Evolutionary conservation across 2,113 vertebrate species (phyloP), one percentile per base, ranked within the genome.

Genomic region (Corynorhinus townsendii): DNA sequence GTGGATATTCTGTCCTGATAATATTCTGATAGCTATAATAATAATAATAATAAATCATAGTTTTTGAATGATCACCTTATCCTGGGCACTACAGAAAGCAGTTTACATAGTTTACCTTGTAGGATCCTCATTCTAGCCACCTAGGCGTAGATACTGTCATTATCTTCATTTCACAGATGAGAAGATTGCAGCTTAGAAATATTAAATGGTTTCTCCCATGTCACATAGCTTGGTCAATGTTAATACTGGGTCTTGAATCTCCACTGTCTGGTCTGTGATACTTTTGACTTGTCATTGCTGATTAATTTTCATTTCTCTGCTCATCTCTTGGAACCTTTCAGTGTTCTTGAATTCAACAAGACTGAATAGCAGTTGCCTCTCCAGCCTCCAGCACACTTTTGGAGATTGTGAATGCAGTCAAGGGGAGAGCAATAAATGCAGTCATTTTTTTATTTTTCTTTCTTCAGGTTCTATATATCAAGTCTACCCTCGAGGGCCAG

Each of bases 161-260:
- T 45, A 11, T 15, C 59, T 69, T 64, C 64, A 19, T 71, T 93
- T 94, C 14, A 45, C 38, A 66, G 89, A 33, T 15, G 24, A 68
- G 84, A 93, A 89, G 73, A 35, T 3, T 17, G 56, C 35, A 56
- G 52, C 45, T 80, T 66, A 35, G 30, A 38, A 22, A 28, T 33
- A 28, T 43, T n/a, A 20, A 73, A 28, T 7, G 20, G 49, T 35
- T 71, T 40, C 30, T n/a, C 16, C 20, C 2, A 4, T 11, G 45
- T 85, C 12, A 0, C 24, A 2, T 15, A 30, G 2, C 30, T 15
- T n/a, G 14, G 1, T 24, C 1, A 1, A 4, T 54, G 24, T 19
- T 11, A 4, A 20, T 16, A 17, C 7, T 0, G 7, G 47, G 24
- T 19, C 49, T 3, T 2, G 1, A 19, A 7, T 30, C n/a, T 72